A percentile compares a stretch with the other conserved stretches of the same genome.
These are phyloP conservation scores for Omphaloscelis lunosa DNA, from an alignment of 2,888 invertebrate genomes.

Conservation along the genomic window DNA sequence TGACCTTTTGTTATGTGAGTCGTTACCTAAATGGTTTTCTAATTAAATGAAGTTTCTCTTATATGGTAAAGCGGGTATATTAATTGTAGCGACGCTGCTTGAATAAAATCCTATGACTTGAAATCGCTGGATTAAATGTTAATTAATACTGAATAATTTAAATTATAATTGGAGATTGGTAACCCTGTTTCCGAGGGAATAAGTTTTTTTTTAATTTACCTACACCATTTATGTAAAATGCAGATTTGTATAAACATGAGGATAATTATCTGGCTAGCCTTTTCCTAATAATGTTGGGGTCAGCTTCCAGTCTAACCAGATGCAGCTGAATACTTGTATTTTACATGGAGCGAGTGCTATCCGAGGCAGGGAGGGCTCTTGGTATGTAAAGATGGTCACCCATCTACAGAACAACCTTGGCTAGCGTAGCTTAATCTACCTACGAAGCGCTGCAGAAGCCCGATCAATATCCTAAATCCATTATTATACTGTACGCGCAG, in stretches of 20 bases:
- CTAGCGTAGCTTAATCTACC: no score
- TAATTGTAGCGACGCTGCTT: slow-evolving; percentile 16
- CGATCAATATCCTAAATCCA: no score
- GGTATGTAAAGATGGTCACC: no score
- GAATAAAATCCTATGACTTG: slow-evolving; percentile 17
- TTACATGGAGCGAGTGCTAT: no score
- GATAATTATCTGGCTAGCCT: not conserved
- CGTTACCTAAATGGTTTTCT: slow-evolving; percentile 36
- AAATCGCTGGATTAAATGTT: slow-evolving; percentile 23
- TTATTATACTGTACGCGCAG: no score
- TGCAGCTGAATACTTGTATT: no score
- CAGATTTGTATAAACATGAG: not conserved
- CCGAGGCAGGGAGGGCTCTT: no score
- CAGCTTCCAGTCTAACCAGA: no score
- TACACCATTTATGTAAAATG: not conserved
- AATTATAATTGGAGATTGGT: slow-evolving; percentile 24
- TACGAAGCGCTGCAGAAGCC: no score
- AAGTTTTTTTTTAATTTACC: not conserved
- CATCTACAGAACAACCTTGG: no score
- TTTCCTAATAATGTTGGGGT: no score
- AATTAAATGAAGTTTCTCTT: slow-evolving; percentile 46
- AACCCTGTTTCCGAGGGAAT: slow-evolving; percentile 4
- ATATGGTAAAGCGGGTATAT: slow-evolving; percentile 18
- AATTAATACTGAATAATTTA: slow-evolving; percentile 19
- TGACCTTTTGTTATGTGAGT: slow-evolving; percentile 40